phyloP scores from a whole-genome alignment of 2,888 invertebrate genomes.

The Monochamus alternatus region DNA sequence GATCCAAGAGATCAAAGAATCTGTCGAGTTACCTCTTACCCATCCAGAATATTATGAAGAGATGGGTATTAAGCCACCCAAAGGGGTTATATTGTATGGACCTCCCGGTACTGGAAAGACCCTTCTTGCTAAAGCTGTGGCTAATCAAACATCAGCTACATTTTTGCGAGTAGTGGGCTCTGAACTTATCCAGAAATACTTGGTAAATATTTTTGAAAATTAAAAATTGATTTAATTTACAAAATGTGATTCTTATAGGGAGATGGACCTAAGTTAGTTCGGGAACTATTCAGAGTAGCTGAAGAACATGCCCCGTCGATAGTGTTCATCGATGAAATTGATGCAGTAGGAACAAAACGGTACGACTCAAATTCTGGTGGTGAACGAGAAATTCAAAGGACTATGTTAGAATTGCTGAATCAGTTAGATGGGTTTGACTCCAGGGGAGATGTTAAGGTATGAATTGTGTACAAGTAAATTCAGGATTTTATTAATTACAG shows the following conservation, averaged over 20 bases:
- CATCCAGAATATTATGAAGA: conserved; percentile 99
- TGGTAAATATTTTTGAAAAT: conserved; percentile 74
- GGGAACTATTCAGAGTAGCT: conserved; percentile 98
- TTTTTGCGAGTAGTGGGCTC: conserved; percentile 99
- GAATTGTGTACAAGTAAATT: no score
- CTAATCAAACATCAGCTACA: conserved; percentile 99
- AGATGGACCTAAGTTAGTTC: conserved; percentile 98
- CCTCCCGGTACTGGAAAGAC: conserved; percentile 99
- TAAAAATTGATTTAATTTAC: background rate
- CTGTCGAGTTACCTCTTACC: conserved; percentile 97
- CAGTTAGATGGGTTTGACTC: conserved; percentile 99
- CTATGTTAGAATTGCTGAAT: conserved; percentile 98
- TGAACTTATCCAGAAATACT: conserved; percentile 98
- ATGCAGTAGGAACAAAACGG: conserved; percentile 98
- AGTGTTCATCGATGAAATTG: conserved; percentile 99
- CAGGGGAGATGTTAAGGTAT: conserved; percentile 94
- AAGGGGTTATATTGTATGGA: conserved; percentile 98
- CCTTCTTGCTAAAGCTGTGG: conserved; percentile 97
- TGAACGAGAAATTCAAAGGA: conserved; percentile 99
- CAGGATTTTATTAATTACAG: no score
- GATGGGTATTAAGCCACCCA: conserved; percentile 99
- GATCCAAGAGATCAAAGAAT: conserved; percentile 98
- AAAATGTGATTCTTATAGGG: conserved; percentile 74
- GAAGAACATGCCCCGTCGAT: conserved; percentile 99
- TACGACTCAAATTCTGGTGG: conserved; percentile 99